Conservation (phyloP, 2,113 vertebrate genomes). For the Triplophysa rosa region DNA sequence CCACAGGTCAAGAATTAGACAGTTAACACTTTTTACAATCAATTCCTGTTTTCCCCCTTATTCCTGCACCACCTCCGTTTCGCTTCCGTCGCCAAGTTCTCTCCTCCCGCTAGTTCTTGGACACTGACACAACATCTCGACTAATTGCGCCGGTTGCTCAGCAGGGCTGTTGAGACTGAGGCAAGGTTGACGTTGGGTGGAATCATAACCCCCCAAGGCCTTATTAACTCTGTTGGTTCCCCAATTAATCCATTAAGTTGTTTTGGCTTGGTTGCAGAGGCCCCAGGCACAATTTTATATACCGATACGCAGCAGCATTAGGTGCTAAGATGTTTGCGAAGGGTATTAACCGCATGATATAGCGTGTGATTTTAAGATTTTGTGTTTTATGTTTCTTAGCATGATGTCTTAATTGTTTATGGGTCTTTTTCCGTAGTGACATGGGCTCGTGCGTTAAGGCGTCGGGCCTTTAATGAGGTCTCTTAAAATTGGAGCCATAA, state of each 20-base stretch:
- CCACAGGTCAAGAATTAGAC: background rate
- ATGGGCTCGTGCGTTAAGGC: background rate
- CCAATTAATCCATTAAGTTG: conserved; percentile 97
- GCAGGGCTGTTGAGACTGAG: conserved; percentile 85
- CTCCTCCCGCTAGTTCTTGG: conserved; percentile 81
- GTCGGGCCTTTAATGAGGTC: background rate
- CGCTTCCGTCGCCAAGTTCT: background rate
- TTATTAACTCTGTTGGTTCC: conserved; percentile 94
- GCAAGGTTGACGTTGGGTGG: conserved; percentile 86
- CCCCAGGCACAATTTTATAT: conserved; percentile 71
- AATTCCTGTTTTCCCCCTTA: background rate
- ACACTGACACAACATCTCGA: conserved; percentile 79
- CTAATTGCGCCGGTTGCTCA: conserved; percentile 87
- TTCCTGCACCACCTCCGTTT: background rate
- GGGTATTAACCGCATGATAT: conserved; percentile 38
- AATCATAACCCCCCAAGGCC: conserved; percentile 91
- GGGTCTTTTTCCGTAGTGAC: background rate
- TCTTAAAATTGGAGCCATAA: conserved; percentile 30
- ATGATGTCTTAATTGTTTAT: background rate
- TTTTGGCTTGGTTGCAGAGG: conserved; percentile 88
- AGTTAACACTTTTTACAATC: background rate
- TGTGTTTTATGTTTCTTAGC: conserved; percentile 29
- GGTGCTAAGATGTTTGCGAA: conserved; percentile 47
- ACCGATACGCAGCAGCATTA: conserved; percentile 65
- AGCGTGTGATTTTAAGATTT: conserved; percentile 35